Evolutionary conservation across 2,888 invertebrate species (phyloP).

Genomic region (Strigamia transsilvanica): DNA sequence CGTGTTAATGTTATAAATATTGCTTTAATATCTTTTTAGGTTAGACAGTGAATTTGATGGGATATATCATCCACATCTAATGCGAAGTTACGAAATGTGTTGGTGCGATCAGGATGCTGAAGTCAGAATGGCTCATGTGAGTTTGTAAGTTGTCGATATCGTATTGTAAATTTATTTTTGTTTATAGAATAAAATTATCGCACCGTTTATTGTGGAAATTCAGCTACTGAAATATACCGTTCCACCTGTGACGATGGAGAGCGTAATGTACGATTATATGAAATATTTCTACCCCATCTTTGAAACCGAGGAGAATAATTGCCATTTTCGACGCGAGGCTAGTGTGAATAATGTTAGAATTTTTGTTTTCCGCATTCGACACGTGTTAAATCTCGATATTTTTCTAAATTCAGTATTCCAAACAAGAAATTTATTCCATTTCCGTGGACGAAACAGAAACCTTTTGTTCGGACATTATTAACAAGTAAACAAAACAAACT

Average conservation of each 20-base stretch:
- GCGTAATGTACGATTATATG: background rate
- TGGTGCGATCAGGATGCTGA: background rate
- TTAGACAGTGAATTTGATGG: background rate
- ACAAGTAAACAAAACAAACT: background rate
- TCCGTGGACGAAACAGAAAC: background rate
- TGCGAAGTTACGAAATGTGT: background rate
- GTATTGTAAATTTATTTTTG: background rate
- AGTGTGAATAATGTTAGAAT: conserved; percentile 4
- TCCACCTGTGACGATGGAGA: background rate
- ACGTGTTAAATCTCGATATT: background rate
- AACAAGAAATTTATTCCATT: conserved; percentile 5
- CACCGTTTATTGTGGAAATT: background rate
- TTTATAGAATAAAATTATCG: background rate
- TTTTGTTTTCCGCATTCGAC: background rate
- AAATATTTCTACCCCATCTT: conserved; percentile 5
- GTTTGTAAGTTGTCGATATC: background rate
- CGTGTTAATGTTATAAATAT: background rate
- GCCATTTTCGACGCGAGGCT: background rate
- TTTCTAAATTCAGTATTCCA: background rate
- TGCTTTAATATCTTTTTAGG: background rate
- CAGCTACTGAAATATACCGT: background rate
- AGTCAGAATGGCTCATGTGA: background rate
- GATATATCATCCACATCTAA: background rate
- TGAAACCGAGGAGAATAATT: background rate
- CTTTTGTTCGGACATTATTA: background rate